Evolutionary conservation across 1,140 invertebrate species (phyloP), one percentile per base, ranked within the genome.

Genomic region (Brachionus sp.): DNA sequence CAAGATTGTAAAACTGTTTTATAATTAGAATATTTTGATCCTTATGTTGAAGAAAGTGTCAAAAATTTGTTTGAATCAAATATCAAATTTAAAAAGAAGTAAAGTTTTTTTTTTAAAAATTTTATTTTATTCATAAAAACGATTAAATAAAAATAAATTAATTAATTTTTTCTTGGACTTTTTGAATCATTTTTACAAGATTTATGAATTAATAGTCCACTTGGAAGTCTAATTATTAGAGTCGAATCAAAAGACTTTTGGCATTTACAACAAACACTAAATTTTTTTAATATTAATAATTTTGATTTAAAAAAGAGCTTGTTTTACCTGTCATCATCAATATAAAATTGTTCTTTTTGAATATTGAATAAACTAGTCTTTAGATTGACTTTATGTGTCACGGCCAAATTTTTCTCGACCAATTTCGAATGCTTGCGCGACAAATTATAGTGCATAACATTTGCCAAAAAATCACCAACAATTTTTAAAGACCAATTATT

Each of bases 401-500:
- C 37, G 16, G 77, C 46, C 6, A 80, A 12, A 35, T 80, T 80
- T 80, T 62, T 57, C 42, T 80, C 37, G 23, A 29, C 77, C n/a
- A 57, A 42, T 62, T 37, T 80, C 3, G 23, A 39, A 33, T 35
- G 46, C 13, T 62, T 80, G 5, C 50, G 46, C 5, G 10, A 42
- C 5, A 80, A 33, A 57, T 39, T 80, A n/a, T 39, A 42, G 35
- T 42, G 37, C 19, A 80, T 25, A 0, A 80, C 62, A 29, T 42
- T 80, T 9, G 25, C 25, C 39, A 80, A 37, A 57, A 66, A 80
- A 4, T 57, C 50, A 12, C 50, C 50, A 1, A 13, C 57, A 23
- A 80, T 29, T 39, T 66, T 80, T 33, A 80, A 5, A 23, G 77
- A 80, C 77, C 77, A 80, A 44, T 57, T 80, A 25, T 80, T 80